These are phyloP conservation scores for Drosophila barbarae DNA, from an alignment of 2,888 invertebrate species.

Conservation along the genomic window DNA sequence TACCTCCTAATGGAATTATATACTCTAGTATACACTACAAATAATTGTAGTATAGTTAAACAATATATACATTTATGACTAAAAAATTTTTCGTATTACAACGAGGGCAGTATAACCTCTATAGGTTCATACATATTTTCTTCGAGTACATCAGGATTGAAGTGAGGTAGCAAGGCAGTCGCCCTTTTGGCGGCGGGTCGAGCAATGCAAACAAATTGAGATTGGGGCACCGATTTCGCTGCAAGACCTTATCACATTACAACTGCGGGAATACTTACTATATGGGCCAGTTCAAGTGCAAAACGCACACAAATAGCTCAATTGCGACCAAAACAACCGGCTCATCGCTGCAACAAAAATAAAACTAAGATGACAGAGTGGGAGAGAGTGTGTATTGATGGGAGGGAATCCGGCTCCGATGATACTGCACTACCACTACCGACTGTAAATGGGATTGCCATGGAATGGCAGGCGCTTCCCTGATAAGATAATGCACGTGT, in stretches of 20 bases:
- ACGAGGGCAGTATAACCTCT: not conserved
- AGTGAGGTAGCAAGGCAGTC: slow-evolving; percentile 46
- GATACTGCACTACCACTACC: slow-evolving; percentile 10
- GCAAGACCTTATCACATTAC: slow-evolving; percentile 24
- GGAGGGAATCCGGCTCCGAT: slow-evolving; percentile 32
- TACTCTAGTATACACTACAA: not conserved
- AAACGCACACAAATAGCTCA: slow-evolving; percentile 61
- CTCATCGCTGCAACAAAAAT: slow-evolving; percentile 22
- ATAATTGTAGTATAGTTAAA: not conserved
- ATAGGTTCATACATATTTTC: not conserved
- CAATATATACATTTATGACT: not conserved
- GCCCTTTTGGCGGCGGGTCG: slow-evolving; percentile 45
- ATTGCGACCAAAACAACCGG: slow-evolving; percentile 33
- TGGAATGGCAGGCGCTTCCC: slow-evolving; percentile 33
- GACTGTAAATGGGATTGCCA: slow-evolving; percentile 43
- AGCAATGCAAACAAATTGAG: slow-evolving; percentile 54
- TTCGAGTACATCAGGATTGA: slow-evolving; percentile 28
- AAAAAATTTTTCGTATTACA: not conserved
- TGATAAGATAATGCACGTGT: slow-evolving; percentile 64
- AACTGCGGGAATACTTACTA: slow-evolving; percentile 13
- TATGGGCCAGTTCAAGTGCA: slow-evolving; percentile 69
- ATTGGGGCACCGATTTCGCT: slow-evolving; percentile 49
- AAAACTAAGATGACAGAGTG: slow-evolving; percentile 21
- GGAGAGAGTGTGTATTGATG: slow-evolving; percentile 14
- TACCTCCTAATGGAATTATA: not conserved